A percentile compares a stretch with the other conserved stretches of the same genome.
Evolutionary conservation across 30 jellyfish, hydroid and myxozoan genomes (phyloP).

Genomic region (Rhopilema esculentum): DNA sequence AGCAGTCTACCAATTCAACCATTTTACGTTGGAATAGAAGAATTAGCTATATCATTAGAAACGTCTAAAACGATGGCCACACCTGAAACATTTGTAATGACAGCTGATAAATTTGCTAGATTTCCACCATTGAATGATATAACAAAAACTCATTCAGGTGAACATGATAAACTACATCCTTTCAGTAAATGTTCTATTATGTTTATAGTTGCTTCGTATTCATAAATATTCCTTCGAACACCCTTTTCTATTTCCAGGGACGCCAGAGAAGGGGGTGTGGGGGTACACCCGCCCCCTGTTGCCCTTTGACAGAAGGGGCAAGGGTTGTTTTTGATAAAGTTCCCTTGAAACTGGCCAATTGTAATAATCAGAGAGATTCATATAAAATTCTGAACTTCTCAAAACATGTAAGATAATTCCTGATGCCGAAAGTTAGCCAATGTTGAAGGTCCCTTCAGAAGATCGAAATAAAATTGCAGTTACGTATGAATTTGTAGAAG

Average conservation of each 20-base stretch:
- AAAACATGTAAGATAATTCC: too few relatives aligned
- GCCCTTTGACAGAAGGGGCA: too few relatives aligned
- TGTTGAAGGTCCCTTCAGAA: too few relatives aligned
- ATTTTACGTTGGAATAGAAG: not conserved
- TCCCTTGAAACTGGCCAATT: too few relatives aligned
- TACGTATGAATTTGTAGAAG: too few relatives aligned
- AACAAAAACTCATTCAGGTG: not conserved
- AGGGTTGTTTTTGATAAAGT: too few relatives aligned
- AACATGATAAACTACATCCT: not conserved
- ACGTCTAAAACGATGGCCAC: not conserved
- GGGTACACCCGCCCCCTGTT: too few relatives aligned
- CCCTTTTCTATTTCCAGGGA: too few relatives aligned
- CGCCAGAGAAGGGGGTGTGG: not conserved
- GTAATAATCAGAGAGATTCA: too few relatives aligned
- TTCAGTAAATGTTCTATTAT: not conserved
- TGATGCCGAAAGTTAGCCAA: too few relatives aligned
- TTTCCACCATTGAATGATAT: not conserved
- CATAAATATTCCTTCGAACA: not conserved
- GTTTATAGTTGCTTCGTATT: not conserved
- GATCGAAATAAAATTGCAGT: too few relatives aligned
- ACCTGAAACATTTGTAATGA: not conserved
- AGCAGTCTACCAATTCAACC: not conserved
- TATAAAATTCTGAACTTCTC: too few relatives aligned
- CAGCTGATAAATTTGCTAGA: not conserved
- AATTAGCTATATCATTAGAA: not conserved